Base-by-base conservation (phyloP, 2,797 vertebrate species). In the Rachycentron canadum region DNA sequence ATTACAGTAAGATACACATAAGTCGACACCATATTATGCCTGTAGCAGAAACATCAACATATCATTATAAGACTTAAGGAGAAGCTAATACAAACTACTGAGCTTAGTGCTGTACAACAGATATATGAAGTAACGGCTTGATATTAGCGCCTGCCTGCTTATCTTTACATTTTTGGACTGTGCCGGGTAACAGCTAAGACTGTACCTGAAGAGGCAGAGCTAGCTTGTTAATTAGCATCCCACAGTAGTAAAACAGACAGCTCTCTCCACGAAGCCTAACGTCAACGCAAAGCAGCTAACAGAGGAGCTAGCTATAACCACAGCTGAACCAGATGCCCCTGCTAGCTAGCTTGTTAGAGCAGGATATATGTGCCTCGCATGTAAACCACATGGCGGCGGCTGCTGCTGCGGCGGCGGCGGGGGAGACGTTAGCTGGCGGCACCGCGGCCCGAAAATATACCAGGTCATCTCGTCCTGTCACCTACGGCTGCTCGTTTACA, bases 351-450 rank as follows among this genome's bases (percentile, higher is more conserved):
- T 34, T 43, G 61, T 11, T 11, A 12, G 17, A 28, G 13, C 10
- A 79, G 79, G 79, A 69, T 70, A 36, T 63, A 76, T 75, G 84
- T 40, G 79, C 19, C 57, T 85, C 32, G 78, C 84, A 83, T 83
- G 79, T 81, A 26, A 89, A 83, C 90, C 92, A 91, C 93, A 93
- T 93, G 93, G 91, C 83, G 57, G 86, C 65, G 13, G 57, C 53
- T 56, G 73, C 25, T 13, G 50, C 62, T 60, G 65, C 63, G 36
- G 52, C 5, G 23, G 40, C 19, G 14, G 57, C 12, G 30, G 30
- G 10, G 55, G 13, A 47, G 13, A 47, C 61, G 74, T 73, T 78
- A 76, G 78, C 78, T 61, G 62, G 36, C 50, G 36, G 76, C 64
- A 55, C 52, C 65, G 74, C 75, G 79, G 89, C 87, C 88, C 86